Evolutionary conservation across 1,140 invertebrate species (phyloP).

Genomic region (Gonatopus flavifemur): DNA sequence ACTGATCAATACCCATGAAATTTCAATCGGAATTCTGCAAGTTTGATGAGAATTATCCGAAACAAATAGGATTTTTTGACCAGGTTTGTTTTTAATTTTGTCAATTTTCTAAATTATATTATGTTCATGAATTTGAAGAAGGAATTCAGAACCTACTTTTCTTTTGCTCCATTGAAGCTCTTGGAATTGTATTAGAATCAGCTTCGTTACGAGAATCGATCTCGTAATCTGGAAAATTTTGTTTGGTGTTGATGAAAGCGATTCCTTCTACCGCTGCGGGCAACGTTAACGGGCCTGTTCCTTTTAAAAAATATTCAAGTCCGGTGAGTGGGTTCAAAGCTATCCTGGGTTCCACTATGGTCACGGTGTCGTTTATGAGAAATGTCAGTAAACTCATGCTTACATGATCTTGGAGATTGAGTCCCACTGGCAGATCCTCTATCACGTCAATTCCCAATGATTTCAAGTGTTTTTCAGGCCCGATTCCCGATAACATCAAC

Average conservation of each 20-base stretch:
- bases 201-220: background rate
- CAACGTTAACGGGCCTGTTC: conserved; percentile 68
- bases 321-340: conserved; percentile 59
- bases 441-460: conserved; percentile 59
- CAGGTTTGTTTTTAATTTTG: too few relatives aligned
- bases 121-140: background rate
- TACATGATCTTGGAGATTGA: conserved; percentile 80
- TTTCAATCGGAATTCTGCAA: too few relatives aligned
- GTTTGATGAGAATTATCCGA: too few relatives aligned
- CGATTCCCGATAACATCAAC: conserved; percentile 65
- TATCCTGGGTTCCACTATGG: conserved; percentile 58
- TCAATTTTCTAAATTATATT: background rate
- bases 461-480: conserved; percentile 59
- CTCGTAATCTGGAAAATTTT: background rate
- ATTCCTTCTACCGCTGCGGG: conserved; percentile 73
- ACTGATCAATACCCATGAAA: too few relatives aligned
- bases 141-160: too few relatives aligned
- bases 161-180: too few relatives aligned
- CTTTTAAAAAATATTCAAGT: conserved; percentile 60
- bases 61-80: too few relatives aligned
- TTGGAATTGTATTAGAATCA: too few relatives aligned
- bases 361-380: conserved; percentile 65
- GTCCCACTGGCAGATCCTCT: conserved; percentile 73
- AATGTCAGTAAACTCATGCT: conserved; percentile 71
- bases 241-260: conserved; percentile 67